Evolutionary conservation across 2,888 invertebrate species (phyloP), one percentile per base, ranked within the genome.

Genomic region (Eupithecia dodoneata): DNA sequence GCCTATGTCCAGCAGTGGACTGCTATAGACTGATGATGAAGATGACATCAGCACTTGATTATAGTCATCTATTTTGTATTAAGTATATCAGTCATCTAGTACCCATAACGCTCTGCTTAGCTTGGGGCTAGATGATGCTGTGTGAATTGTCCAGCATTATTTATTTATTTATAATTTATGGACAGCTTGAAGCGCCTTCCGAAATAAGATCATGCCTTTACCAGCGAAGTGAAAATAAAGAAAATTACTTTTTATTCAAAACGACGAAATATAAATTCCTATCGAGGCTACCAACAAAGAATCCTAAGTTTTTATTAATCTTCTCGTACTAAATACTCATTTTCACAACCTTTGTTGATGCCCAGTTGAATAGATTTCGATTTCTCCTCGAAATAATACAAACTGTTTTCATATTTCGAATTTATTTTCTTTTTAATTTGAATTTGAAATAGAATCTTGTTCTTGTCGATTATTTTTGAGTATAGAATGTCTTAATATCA

Each of bases 241-340:
- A 77, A 77, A 77, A 77, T 77, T 79, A 71, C 74, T 79, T 77
- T 59, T 65, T 67, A 74, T 76, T 77, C 42, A 72, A 74, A 74
- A 80, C 73, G 70, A 71, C 72, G 72, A 75, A 72, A 70, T 73
- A 74, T 72, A 72, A 79, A 79, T 77, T 76, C 63, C 55, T n/a
- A 75, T 69, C 44, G 44, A 59, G 72, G 73, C 71, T 44, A 13
- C 30, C 72, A 55, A 71, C 67, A 66, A 66, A 13, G 72, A 69
- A 73, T 47, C 65, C 18, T 49, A 30, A 49, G 52, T 74, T 71
- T 77, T 72, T 80, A 75, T 76, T 80, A 77, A 78, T 79, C 74
- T 79, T 74, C 67, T 72, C 52, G 71, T 70, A 75, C 72, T 75
- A 79, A 78, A 79, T 76, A 79, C 76, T 78, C 72, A 72, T 72